Conservation (phyloP, 2,888 invertebrate genomes). For the Cistogaster globosa region DNA sequence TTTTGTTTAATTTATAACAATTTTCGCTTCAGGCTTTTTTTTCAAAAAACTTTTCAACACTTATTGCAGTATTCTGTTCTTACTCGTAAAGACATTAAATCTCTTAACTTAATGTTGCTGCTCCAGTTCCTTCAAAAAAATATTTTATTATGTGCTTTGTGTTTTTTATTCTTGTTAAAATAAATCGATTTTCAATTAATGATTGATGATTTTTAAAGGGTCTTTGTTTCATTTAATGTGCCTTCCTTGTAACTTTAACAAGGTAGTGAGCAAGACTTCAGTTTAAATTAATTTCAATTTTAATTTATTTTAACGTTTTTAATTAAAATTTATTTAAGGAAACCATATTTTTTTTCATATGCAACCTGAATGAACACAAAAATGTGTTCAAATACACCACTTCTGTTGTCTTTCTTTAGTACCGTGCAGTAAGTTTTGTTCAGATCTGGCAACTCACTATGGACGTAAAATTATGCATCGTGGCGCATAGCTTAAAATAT, state of each 20-base stretch:
- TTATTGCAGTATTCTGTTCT: background rate
- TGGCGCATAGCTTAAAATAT: no score
- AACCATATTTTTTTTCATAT: no score
- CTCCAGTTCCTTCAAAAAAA: constrained; percentile 20
- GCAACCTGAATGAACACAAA: no score
- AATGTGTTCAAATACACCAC: no score
- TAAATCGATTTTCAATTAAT: constrained; percentile 60
- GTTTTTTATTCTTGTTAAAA: constrained; percentile 25
- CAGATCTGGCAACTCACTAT: no score
- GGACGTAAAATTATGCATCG: no score
- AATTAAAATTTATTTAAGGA: no score
- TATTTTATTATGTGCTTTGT: constrained; percentile 1
- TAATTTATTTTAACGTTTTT: no score
- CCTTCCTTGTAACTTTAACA: constrained; percentile 10
- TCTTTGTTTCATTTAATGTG: constrained; percentile 9
- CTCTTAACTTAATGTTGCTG: constrained; percentile 40
- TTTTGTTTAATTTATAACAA: background rate
- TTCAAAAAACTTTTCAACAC: constrained; percentile 39
- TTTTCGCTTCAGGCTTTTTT: constrained; percentile 23
- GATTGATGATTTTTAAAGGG: constrained; percentile 36
- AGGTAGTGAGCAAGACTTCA: constrained; percentile 7
- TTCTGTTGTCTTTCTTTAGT: no score
- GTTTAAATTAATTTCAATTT: background rate
- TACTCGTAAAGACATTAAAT: constrained; percentile 11
- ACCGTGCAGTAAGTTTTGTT: no score